phyloP scores from a whole-genome alignment of 2,113 vertebrate genomes.

The Epinephelus fuscoguttatus region DNA sequence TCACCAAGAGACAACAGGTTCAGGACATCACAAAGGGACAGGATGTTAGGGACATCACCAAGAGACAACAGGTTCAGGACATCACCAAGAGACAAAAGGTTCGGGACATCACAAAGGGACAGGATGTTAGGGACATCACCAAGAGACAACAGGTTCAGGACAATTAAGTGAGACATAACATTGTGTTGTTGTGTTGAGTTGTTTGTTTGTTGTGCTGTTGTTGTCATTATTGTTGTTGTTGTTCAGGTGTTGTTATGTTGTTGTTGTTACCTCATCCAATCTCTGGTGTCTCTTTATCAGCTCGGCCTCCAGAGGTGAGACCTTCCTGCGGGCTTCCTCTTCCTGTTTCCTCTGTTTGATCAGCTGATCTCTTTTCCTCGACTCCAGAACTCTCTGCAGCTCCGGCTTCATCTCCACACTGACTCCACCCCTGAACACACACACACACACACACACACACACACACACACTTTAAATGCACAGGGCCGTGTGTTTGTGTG shows the following conservation, averaged over 20 bases:
- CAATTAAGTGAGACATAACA: no score
- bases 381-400: conserved; percentile 93
- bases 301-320: conserved; percentile 95
- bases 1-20: no score
- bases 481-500: neutral
- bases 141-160: no score
- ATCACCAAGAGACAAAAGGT: no score
- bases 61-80: no score
- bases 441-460: conserved; percentile 11
- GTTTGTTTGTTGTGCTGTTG: neutral
- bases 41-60: no score
- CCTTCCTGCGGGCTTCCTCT: conserved; percentile 90
- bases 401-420: conserved; percentile 91
- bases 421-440: conserved; percentile 76
- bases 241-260: neutral
- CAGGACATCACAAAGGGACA: no score
- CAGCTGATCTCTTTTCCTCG: conserved; percentile 91
- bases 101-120: no score
- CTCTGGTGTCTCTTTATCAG: conserved; percentile 91
- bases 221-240: neutral
- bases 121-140: no score
- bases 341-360: conserved; percentile 92
- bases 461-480: conserved; percentile 16
- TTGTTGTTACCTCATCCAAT: conserved; percentile 89
- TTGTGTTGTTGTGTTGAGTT: no score